A percentile compares a stretch with the other conserved stretches of the same genome.
Conservation (phyloP, 2,888 invertebrate genomes). For the Axea sp. region DNA sequence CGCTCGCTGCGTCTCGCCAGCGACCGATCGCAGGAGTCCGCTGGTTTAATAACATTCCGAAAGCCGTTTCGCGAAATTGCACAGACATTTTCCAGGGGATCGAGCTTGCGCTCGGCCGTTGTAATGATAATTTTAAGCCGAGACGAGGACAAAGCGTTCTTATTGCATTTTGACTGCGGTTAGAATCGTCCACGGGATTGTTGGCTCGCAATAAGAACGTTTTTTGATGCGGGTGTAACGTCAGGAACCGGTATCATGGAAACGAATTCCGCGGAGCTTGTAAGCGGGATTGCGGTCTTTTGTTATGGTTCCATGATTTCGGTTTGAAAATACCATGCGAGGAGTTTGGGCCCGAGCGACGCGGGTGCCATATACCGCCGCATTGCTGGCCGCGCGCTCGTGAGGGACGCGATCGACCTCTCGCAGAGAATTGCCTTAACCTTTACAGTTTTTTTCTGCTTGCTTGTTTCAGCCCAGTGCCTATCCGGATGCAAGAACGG, state of each 20-base stretch:
- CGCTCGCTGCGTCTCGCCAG: too few species aligned
- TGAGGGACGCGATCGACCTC: conserved; percentile 77
- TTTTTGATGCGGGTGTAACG: background rate
- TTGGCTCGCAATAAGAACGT: background rate
- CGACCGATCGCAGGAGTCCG: too few species aligned
- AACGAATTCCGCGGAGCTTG: conserved; percentile 16
- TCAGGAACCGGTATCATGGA: conserved; percentile 19
- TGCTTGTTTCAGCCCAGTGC: conserved; percentile 91
- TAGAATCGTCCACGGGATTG: too few species aligned
- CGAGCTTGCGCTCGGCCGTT: too few species aligned
- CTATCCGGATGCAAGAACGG: conserved; percentile 94
- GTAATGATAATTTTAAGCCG: too few species aligned
- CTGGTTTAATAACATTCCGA: too few species aligned
- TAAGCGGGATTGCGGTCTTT: conserved; percentile 12
- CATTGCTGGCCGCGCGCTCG: conserved; percentile 65
- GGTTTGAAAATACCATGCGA: conserved; percentile 22
- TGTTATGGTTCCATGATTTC: conserved; percentile 52
- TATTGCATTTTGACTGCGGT: too few species aligned
- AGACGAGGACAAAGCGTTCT: too few species aligned
- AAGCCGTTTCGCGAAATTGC: too few species aligned
- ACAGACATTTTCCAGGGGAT: too few species aligned
- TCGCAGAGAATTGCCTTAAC: conserved; percentile 76
- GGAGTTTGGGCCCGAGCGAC: conserved; percentile 13
- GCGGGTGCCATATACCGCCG: conserved; percentile 54
- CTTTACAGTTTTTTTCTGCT: conserved; percentile 78